These are phyloP conservation scores for Cyclura pinguis DNA, from an alignment of 2,797 vertebrate species.

Conservation along the genomic window DNA sequence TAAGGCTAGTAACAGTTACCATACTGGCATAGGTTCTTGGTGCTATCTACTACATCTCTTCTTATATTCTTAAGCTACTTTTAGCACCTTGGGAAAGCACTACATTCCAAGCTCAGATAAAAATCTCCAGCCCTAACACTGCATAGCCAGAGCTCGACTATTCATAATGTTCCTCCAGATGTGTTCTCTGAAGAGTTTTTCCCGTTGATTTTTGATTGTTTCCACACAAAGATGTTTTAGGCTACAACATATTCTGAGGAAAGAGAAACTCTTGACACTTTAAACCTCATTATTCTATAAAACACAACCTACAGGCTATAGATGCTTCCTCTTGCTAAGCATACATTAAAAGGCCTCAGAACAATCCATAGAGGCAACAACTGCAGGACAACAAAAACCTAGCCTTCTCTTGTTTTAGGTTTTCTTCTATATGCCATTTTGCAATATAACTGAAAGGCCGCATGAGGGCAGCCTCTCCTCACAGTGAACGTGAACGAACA, in stretches of 20 bases:
- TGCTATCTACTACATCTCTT: not conserved
- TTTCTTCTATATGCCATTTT: not conserved
- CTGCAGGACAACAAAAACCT: not conserved
- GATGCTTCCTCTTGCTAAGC: not conserved
- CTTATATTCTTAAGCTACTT: not conserved
- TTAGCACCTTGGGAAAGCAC: not conserved
- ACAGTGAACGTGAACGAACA: not conserved
- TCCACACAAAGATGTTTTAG: not conserved
- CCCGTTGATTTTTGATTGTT: not conserved
- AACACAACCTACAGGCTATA: not conserved
- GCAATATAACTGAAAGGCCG: constrained; percentile 25
- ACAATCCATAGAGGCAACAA: not conserved
- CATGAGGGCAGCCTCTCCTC: constrained; percentile 4
- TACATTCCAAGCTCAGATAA: not conserved
- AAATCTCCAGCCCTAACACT: too few relatives aligned
- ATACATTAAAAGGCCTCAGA: constrained; percentile 1
- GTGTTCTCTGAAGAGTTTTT: not conserved
- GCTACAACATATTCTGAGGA: not conserved
- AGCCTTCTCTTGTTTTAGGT: not conserved
- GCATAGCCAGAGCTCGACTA: not conserved
- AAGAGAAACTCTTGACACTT: not conserved
- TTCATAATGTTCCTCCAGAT: not conserved
- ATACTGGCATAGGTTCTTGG: not conserved
- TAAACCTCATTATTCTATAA: constrained; percentile 3
- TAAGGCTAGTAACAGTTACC: not conserved